Evolutionary conservation across 2,113 vertebrate genomes (phyloP).

Genomic region (Cariama cristata): DNA sequence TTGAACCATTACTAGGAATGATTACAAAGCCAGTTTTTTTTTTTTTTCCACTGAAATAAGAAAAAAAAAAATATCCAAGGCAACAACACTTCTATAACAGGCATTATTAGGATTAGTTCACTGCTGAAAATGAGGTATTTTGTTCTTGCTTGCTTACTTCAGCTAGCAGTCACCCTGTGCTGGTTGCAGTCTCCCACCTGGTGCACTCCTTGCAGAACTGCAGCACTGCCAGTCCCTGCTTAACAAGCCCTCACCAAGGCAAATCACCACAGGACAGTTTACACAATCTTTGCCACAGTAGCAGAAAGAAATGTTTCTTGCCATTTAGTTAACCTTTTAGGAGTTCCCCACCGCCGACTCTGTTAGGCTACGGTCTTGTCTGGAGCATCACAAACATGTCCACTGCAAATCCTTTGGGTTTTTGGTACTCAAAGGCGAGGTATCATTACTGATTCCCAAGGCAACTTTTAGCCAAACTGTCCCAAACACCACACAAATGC

Average conservation of each 20-base stretch:
- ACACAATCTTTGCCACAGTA: background rate
- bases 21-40: fast-evolving
- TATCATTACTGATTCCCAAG: background rate
- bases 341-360: background rate
- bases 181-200: background rate
- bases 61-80: background rate
- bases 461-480: background rate
- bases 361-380: background rate
- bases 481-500: background rate
- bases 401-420: background rate
- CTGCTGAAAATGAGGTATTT: background rate
- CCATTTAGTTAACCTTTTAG: too few relatives aligned
- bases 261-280: too few relatives aligned
- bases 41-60: background rate
- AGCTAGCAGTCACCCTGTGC: background rate
- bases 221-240: background rate
- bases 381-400: background rate
- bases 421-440: background rate
- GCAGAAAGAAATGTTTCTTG: background rate
- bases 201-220: fast-evolving
- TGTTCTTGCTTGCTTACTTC: background rate
- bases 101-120: background rate
- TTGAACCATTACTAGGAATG: background rate
- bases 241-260: background rate
- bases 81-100: background rate